Conservation (phyloP, 92 coral and sea anemone species). For the Umimayanthus kanabou region DNA sequence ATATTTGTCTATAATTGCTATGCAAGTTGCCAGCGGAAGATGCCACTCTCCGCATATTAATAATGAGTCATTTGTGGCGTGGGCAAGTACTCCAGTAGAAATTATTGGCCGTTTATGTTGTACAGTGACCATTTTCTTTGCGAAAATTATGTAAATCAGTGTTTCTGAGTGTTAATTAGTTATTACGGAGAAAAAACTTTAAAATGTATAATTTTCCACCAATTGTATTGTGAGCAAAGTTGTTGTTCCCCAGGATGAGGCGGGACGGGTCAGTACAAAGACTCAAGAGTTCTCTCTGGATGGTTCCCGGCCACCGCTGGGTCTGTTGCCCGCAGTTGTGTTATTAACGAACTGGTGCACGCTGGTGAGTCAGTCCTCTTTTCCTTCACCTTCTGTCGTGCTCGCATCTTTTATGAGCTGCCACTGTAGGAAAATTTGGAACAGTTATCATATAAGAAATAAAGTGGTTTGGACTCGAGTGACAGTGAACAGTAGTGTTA, state of each 20-base stretch:
- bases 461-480: background rate
- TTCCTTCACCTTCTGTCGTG: background rate
- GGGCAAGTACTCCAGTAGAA: no score
- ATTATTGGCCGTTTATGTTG: no score
- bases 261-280: constrained; percentile 61
- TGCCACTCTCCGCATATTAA: no score
- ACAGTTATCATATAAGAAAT: background rate
- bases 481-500: background rate
- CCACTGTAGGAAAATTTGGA: no score
- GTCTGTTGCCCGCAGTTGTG: constrained; percentile 82
- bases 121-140: no score
- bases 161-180: no score
- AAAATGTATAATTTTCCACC: no score
- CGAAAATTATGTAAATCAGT: no score
- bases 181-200: no score
- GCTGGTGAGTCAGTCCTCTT: constrained; percentile 56
- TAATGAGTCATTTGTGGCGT: no score
- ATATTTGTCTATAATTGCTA: no score
- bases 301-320: constrained; percentile 86
- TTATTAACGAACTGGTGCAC: constrained; percentile 84
- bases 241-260: constrained; percentile 62
- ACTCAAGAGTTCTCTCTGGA: constrained; percentile 85
- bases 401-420: background rate
- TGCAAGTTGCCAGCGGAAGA: no score
- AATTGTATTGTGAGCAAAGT: background rate